phyloP scores from a whole-genome alignment of 92 coral and sea anemone species.

The Phenganax stokvisi region DNA sequence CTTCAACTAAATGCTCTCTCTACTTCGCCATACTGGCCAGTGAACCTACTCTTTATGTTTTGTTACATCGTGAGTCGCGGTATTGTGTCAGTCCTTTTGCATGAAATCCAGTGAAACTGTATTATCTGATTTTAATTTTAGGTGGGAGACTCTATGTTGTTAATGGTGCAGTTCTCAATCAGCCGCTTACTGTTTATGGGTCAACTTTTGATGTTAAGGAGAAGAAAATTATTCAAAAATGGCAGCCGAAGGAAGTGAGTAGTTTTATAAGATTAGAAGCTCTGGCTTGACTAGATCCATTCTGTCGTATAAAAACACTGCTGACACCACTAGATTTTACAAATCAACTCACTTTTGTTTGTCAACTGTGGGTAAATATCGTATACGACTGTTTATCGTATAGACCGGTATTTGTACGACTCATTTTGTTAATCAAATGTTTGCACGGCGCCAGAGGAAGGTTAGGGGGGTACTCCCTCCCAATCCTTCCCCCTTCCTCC shows the following conservation, averaged over 20 bases:
- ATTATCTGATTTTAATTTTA: conserved; percentile 20
- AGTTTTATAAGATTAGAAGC: not conserved
- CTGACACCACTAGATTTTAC: not conserved
- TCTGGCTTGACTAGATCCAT: not conserved
- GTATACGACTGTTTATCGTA: too few relatives aligned
- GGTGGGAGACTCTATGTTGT: conserved; percentile 74
- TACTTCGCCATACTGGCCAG: too few relatives aligned
- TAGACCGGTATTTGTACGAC: too few relatives aligned
- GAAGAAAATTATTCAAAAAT: conserved; percentile 49
- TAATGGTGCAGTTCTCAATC: conserved; percentile 48
- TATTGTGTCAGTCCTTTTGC: not conserved
- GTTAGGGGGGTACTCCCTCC: too few relatives aligned
- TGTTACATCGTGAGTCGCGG: not conserved
- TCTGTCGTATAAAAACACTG: too few relatives aligned
- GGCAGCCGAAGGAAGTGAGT: conserved; percentile 71
- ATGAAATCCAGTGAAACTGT: not conserved
- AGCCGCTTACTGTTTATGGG: conserved; percentile 51
- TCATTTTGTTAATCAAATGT: too few relatives aligned
- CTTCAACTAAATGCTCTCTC: too few relatives aligned
- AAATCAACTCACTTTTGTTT: too few relatives aligned
- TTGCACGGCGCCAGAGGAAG: too few relatives aligned
- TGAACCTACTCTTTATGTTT: too few relatives aligned
- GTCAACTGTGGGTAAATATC: too few relatives aligned
- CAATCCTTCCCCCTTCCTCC: too few relatives aligned
- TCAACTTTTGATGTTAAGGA: conserved; percentile 52